phyloP scores from a whole-genome alignment of 1,140 invertebrate genomes.

The Hyles vespertilio region DNA sequence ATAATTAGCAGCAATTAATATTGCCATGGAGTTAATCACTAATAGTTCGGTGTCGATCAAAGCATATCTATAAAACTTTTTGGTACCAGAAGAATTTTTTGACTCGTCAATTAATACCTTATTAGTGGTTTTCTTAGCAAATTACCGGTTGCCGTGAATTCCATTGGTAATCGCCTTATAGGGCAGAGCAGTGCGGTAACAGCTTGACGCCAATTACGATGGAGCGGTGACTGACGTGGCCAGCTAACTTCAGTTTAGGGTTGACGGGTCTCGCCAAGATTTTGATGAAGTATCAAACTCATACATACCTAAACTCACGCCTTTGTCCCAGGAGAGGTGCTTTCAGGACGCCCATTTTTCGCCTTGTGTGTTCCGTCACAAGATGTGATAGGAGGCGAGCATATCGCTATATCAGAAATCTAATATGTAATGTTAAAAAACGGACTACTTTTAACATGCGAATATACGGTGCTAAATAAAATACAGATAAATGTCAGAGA shows the following conservation, averaged over 20 bases:
- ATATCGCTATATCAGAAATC: no score
- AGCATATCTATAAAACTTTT: background rate
- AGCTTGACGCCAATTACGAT: slow-evolving; percentile 16
- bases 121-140: slow-evolving; percentile 5
- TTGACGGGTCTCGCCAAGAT: background rate
- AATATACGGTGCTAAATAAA: no score
- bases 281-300: no score
- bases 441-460: no score
- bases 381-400: no score
- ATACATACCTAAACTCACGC: no score
- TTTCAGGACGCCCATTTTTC: no score
- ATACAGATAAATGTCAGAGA: no score
- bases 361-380: no score
- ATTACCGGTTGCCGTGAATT: slow-evolving; percentile 15
- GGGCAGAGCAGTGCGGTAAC: slow-evolving; percentile 16
- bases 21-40: background rate
- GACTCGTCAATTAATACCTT: slow-evolving; percentile 14
- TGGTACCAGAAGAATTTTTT: background rate
- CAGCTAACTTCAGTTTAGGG: slow-evolving; percentile 10
- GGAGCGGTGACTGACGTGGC: slow-evolving; percentile 14
- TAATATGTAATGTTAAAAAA: no score
- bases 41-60: slow-evolving; percentile 2
- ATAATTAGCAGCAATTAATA: background rate
- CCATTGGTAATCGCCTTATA: slow-evolving; percentile 15
- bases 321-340: no score